Evolutionary conservation across 2,888 invertebrate genomes (phyloP).

Genomic region (Mechanitis messenoides): DNA sequence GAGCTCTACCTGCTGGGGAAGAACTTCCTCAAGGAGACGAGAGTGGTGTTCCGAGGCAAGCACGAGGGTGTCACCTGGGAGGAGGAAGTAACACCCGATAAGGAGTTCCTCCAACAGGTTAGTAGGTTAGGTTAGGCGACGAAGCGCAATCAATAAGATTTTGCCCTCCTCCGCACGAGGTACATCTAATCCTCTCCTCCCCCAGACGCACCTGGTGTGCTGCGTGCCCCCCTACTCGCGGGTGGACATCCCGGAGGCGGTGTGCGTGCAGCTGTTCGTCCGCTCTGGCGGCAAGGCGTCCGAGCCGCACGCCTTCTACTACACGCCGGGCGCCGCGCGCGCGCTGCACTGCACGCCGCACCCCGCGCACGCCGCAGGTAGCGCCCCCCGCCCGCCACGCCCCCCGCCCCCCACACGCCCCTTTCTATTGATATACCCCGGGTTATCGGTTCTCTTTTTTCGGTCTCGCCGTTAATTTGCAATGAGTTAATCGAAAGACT

Average conservation of each 20-base stretch:
- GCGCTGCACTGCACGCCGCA: constrained; percentile 45
- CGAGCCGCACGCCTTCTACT: constrained; percentile 89
- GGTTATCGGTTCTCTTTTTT: too few species aligned
- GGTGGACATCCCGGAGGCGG: constrained; percentile 81
- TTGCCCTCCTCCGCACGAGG: too few species aligned
- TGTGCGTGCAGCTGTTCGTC: constrained; percentile 85
- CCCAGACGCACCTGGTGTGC: constrained; percentile 90
- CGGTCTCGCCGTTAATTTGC: too few species aligned
- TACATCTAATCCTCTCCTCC: neutral
- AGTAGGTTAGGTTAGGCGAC: too few species aligned
- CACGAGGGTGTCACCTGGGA: constrained; percentile 79
- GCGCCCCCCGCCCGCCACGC: constrained; percentile 13
- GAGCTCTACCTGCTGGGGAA: constrained; percentile 93
- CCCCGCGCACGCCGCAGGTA: constrained; percentile 49
- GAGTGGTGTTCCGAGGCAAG: constrained; percentile 84
- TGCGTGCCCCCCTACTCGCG: constrained; percentile 87
- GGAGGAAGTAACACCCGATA: constrained; percentile 91
- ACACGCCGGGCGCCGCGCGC: constrained; percentile 77
- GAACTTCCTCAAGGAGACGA: constrained; percentile 93
- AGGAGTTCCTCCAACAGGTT: constrained; percentile 92
- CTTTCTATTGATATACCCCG: too few species aligned
- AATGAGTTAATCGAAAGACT: too few species aligned
- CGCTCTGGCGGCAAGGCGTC: constrained; percentile 91
- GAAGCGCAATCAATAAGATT: too few species aligned
- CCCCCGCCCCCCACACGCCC: constrained; percentile 13